Evolutionary conservation across 1,140 invertebrate species (phyloP).

Genomic region (Diorhabda elongata): DNA sequence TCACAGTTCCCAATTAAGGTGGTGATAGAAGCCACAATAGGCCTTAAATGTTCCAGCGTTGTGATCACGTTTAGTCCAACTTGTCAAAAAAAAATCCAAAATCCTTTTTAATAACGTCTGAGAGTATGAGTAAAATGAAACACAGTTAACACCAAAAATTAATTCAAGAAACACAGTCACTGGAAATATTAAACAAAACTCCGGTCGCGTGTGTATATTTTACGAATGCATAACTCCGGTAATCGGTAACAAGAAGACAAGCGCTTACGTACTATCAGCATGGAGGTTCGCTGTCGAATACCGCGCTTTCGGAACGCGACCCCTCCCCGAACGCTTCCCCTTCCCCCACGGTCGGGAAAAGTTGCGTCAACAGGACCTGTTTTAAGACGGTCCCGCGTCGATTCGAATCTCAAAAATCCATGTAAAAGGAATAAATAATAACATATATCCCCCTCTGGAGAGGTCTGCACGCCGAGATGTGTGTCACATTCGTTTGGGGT

Average conservation of each 20-base stretch:
- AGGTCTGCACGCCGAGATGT: constrained; percentile 6
- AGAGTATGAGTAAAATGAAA: constrained; percentile 4
- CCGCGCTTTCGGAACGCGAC: constrained; percentile 33
- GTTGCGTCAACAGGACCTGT: constrained; percentile 41
- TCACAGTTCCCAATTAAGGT: constrained; percentile 49
- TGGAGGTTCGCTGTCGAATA: constrained; percentile 32
- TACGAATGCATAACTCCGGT: constrained; percentile 22
- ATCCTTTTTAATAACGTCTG: constrained; percentile 3
- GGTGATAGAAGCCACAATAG: constrained; percentile 48
- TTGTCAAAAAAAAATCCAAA: constrained; percentile 22
- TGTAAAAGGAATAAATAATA: constrained; percentile 49
- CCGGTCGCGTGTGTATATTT: constrained; percentile 4
- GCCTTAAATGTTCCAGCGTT: constrained; percentile 50
- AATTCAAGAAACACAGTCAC: constrained; percentile 15
- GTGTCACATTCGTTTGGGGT: constrained; percentile 14
- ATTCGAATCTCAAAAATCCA: constrained; percentile 49
- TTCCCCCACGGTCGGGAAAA: constrained; percentile 21
- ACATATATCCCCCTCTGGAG: constrained; percentile 16
- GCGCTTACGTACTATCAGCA: constrained; percentile 14
- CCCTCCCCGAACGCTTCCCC: constrained; percentile 33
- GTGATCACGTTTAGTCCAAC: constrained; percentile 30
- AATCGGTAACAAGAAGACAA: constrained; percentile 26
- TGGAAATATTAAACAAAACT: not conserved
- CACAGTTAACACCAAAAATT: constrained; percentile 2
- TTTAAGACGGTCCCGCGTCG: constrained; percentile 44